Evolutionary conservation across 37 sponge, comb jelly and placozoan genomes (phyloP), one percentile per base, ranked within the genome.

Genomic region (Oopsacas minuta): DNA sequence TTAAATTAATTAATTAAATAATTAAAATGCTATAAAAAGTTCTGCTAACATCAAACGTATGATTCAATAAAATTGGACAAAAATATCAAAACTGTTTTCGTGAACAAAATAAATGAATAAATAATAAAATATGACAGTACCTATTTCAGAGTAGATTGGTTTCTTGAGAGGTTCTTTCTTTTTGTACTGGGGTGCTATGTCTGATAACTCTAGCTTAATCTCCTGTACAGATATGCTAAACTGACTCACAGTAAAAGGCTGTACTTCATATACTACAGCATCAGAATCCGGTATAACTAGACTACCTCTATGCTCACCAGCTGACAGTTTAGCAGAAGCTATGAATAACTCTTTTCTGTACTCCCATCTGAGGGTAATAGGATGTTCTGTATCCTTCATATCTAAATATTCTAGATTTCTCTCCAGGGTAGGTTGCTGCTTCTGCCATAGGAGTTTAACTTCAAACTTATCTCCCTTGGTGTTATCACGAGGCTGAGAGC

Each of bases 361-460:
- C 5, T 61, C 75, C 75, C 75, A 61, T 5, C 28, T 25, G 75
- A 61, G 30, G 1, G 22, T 3, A n/a, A 61, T 61, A n/a, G n/a
- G n/a, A 25, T 61, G 75, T 15, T 42, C 49, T 3, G 28, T n/a
- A 3, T 61, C 75, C 30, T 20, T 12, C 17, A 32, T n/a, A 12
- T n/a, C 75, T 5, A 61, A 12, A 34, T 61, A 61, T 34, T 12
- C 28, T 5, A 61, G 75, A 7, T 61, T 34, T 3, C 17, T 61
- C 75, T 61, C 75, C 7, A 61, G 75, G 20, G 75, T 61, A 3
- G 75, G 75, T 34, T 61, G 75, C 75, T 61, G 75, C 75, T 61
- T 61, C 75, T 61, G 32, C 75, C 75, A 61, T 34, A 12, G 1
- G 32, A 61, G 75, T 34, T 61, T 61, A n/a, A 61, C 75, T 12